These are phyloP conservation scores for Samia ricini DNA, from an alignment of 1,140 invertebrate genomes.

Conservation along the genomic window DNA sequence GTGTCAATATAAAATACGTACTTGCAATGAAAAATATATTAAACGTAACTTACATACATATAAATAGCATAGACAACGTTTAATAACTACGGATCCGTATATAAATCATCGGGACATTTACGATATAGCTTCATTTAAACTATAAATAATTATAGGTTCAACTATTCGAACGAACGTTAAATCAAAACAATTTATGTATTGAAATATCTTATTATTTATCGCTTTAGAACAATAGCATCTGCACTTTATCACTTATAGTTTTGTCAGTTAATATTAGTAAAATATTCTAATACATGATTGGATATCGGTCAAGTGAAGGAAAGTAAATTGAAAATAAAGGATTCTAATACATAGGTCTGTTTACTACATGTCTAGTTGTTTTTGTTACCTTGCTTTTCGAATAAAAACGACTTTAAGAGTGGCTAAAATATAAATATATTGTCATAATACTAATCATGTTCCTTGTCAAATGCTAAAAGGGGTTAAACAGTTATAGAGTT, in stretches of 20 bases:
- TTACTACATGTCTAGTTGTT: too few species aligned
- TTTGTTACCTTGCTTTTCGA: too few species aligned
- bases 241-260: background rate
- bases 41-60: background rate
- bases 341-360: too few species aligned
- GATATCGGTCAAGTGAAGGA: too few species aligned
- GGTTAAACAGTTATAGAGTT: too few species aligned
- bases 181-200: constrained; percentile 51
- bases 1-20: too few species aligned
- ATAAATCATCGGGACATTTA: constrained; percentile 47
- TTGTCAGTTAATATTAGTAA: background rate
- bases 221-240: constrained; percentile 40
- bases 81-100: constrained; percentile 33
- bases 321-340: too few species aligned
- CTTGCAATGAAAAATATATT: too few species aligned
- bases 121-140: constrained; percentile 52
- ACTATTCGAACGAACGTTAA: constrained; percentile 32
- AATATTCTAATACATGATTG: background rate
- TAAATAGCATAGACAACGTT: constrained; percentile 9
- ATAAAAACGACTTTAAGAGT: too few species aligned
- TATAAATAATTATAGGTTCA: constrained; percentile 51
- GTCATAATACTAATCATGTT: too few species aligned
- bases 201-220: constrained; percentile 40
- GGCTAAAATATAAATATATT: too few species aligned
- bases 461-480: too few species aligned